A percentile compares a stretch with the other conserved stretches of the same genome.
Evolutionary conservation across 2,888 invertebrate genomes (phyloP).

Genomic region (Perithous albicinctus): DNA sequence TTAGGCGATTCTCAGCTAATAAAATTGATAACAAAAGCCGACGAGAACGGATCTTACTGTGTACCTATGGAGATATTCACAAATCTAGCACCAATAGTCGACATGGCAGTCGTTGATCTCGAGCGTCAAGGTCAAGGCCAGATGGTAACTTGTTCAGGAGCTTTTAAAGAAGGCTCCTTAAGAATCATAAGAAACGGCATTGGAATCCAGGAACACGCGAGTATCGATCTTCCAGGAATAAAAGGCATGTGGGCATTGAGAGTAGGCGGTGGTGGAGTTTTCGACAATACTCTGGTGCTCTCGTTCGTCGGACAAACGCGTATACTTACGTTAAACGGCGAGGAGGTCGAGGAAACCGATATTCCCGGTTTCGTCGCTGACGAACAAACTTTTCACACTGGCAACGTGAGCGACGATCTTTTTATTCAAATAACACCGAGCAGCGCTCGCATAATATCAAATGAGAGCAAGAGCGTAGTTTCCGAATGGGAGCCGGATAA

Average conservation of each 20-base stretch:
- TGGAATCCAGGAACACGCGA: slow-evolving; percentile 99
- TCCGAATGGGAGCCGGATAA: slow-evolving; percentile 91
- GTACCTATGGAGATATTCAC: slow-evolving; percentile 98
- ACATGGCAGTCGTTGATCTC: slow-evolving; percentile 98
- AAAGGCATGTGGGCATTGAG: slow-evolving; percentile 99
- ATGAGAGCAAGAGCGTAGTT: slow-evolving; percentile 88
- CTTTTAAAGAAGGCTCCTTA: slow-evolving; percentile 98
- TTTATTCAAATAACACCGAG: slow-evolving; percentile 92
- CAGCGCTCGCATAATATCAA: slow-evolving; percentile 90
- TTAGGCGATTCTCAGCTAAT: slow-evolving; percentile 98
- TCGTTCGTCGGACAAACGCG: slow-evolving; percentile 99
- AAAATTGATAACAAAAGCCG: slow-evolving; percentile 93
- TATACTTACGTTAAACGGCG: slow-evolving; percentile 94
- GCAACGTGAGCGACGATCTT: slow-evolving; percentile 94
- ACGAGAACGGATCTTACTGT: slow-evolving; percentile 95
- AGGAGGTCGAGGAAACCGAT: slow-evolving; percentile 99
- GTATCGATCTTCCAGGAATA: slow-evolving; percentile 98
- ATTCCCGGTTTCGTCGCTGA: slow-evolving; percentile 96
- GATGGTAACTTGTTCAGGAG: slow-evolving; percentile 98
- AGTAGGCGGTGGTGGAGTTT: slow-evolving; percentile 87
- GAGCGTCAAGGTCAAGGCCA: slow-evolving; percentile 99
- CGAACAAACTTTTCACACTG: slow-evolving; percentile 97
- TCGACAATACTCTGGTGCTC: slow-evolving; percentile 96
- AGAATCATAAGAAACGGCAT: slow-evolving; percentile 99
- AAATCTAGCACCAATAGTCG: slow-evolving; percentile 98